Base-by-base conservation (phyloP, 2,797 vertebrate species). In the Melanotaenia maccullochi region DNA sequence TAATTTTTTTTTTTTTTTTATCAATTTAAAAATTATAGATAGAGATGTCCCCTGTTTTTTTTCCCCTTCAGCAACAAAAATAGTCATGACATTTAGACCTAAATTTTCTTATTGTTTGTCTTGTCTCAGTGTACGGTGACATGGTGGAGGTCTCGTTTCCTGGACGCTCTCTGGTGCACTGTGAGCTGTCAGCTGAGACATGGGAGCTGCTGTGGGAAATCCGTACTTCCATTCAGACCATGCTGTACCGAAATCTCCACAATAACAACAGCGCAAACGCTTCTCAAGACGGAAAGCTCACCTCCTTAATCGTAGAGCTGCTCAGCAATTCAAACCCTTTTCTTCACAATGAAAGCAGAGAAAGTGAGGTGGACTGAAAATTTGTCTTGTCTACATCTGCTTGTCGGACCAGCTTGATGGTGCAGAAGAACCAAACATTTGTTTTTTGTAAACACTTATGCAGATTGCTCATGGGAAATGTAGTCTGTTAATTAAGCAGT, bases 141-240 rank as follows among this genome's bases (percentile, higher is more conserved):
- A 79, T 85, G 24, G 96, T 97, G 11, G 94, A 95, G 1, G 95
- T 98, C 11, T 93, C 95, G 0, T 89, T 98, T 64, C 88, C 91
- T 0, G 96, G 96, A 81, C 90, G 79, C 0, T 94, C 96, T 18
- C 94, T 98, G 60, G 90, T 97, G 75, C 94, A 94, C 82, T 96
- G 96, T 58, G 94, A 97, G 83, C 87, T 98, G 2, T 85, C 96
- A 4, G 83, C 81, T 0, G 85, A 93, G 66, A 96, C 92, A 0
- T 97, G 97, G 93, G 93, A 95, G 82, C 92, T 98, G 55, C 94
- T 99, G 62, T 95, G 96, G 75, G 95, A 96, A 32, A 91, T 99
- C 8, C 96, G 97, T 5, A 94, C 92, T 1, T 96, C 97, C 4
- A 90, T 99, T 30, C 96, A 96, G 89, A 94, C 94, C 72, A 97